Evolutionary conservation across 2,888 invertebrate species (phyloP).

Genomic region (Sinohyriopsis cumingii): DNA sequence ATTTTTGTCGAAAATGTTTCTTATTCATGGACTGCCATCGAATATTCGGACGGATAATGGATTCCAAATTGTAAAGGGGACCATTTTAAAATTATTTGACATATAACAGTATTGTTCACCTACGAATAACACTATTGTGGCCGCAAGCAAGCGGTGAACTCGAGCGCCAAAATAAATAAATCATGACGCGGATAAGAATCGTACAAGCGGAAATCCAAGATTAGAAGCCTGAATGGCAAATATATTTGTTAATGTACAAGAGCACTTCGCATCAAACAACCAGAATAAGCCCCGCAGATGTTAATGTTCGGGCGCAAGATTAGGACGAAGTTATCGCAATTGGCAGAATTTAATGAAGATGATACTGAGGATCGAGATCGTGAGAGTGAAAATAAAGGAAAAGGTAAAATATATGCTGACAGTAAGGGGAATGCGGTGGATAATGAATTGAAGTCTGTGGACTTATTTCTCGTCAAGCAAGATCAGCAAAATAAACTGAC

Average conservation of each 20-base stretch:
- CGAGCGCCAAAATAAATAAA: constrained; percentile 6
- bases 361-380: constrained; percentile 13
- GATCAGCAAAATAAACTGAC: background rate
- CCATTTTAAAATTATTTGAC: constrained; percentile 10
- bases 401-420: constrained; percentile 18
- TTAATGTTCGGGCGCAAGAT: constrained; percentile 26
- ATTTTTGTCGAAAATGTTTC: constrained; percentile 4
- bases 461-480: background rate
- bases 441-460: constrained; percentile 10
- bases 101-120: constrained; percentile 13
- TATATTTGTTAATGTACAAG: constrained; percentile 17
- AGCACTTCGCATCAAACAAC: constrained; percentile 8
- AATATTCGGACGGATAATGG: background rate
- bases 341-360: background rate
- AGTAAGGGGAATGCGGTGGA: constrained; percentile 3
- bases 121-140: constrained; percentile 6
- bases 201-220: constrained; percentile 14
- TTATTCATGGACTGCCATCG: too few species aligned
- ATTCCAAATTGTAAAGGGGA: constrained; percentile 13
- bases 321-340: background rate
- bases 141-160: background rate
- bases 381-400: constrained; percentile 9
- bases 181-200: constrained; percentile 17
- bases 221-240: constrained; percentile 9
- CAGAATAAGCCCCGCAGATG: background rate